Conservation (phyloP, 2,797 vertebrate species). For the Emys orbicularis region DNA sequence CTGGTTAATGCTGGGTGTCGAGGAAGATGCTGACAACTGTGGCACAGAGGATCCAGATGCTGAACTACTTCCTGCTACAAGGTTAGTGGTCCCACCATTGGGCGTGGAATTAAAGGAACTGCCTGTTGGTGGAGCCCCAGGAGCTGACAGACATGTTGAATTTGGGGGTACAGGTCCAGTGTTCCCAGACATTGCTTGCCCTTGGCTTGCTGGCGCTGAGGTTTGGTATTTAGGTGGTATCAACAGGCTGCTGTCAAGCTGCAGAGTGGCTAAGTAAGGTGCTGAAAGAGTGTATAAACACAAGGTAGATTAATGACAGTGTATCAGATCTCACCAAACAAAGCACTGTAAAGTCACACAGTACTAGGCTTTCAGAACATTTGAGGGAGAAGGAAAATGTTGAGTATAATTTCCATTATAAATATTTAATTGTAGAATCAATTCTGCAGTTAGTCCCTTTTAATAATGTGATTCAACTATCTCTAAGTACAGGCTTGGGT, state of each 20-base stretch:
- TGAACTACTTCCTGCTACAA: constrained; percentile 64
- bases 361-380: background rate
- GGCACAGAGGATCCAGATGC: constrained; percentile 81
- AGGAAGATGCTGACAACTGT: constrained; percentile 74
- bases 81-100: constrained; percentile 57
- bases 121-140: constrained; percentile 74
- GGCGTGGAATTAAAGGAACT: constrained; percentile 83
- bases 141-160: constrained; percentile 67
- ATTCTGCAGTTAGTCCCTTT: background rate
- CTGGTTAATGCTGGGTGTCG: constrained; percentile 74
- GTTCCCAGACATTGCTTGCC: constrained; percentile 71
- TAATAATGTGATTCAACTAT: background rate
- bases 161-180: constrained; percentile 63
- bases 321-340: background rate
- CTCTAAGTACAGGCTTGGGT: background rate
- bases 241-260: constrained; percentile 92
- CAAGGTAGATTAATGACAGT: background rate
- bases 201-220: constrained; percentile 71
- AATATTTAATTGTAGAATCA: background rate
- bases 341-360: background rate
- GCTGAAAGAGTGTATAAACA: constrained; percentile 78
- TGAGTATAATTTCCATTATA: background rate
- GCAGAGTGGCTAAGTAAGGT: constrained; percentile 91
- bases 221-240: constrained; percentile 89
- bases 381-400: background rate